phyloP scores from a whole-genome alignment of 2,888 invertebrate genomes.

The Stegana nigrithorax region DNA sequence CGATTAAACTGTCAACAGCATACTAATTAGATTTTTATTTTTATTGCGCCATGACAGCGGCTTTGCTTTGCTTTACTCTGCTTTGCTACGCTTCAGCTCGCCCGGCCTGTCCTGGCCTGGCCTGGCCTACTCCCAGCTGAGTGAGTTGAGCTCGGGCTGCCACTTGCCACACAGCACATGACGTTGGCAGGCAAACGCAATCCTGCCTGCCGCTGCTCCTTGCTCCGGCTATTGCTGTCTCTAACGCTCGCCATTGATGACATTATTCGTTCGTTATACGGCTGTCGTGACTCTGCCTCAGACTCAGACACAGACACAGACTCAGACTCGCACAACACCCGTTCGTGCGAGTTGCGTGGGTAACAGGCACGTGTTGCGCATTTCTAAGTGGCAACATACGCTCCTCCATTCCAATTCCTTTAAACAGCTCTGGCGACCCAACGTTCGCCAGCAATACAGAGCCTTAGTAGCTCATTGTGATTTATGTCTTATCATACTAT shows the following conservation, averaged over 20 bases:
- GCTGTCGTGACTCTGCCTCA: neutral
- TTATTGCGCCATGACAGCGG: slow-evolving; percentile 58
- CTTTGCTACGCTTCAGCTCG: slow-evolving; percentile 19
- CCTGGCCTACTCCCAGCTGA: slow-evolving; percentile 19
- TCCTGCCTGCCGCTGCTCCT: no score
- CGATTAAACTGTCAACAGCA: slow-evolving; percentile 69
- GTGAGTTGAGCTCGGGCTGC: neutral
- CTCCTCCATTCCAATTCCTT: neutral
- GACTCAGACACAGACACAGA: neutral
- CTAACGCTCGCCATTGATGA: neutral
- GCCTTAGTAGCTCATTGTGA: slow-evolving; percentile 48
- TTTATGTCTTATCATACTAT: slow-evolving; percentile 59
- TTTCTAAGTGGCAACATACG: neutral
- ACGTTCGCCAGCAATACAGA: slow-evolving; percentile 20
- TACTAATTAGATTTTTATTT: slow-evolving; percentile 69
- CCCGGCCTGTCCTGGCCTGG: slow-evolving; percentile 7
- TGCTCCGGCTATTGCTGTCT: no score
- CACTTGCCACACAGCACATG: slow-evolving; percentile 32
- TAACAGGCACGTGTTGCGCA: neutral
- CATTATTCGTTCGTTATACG: neutral
- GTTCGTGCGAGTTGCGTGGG: neutral
- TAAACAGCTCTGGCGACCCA: slow-evolving; percentile 9
- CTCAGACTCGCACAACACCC: neutral
- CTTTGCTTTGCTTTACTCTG: slow-evolving; percentile 49
- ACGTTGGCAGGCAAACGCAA: slow-evolving; percentile 3